Evolutionary conservation across 2,113 vertebrate species (phyloP).

Genomic region (Siphamia tubifer): DNA sequence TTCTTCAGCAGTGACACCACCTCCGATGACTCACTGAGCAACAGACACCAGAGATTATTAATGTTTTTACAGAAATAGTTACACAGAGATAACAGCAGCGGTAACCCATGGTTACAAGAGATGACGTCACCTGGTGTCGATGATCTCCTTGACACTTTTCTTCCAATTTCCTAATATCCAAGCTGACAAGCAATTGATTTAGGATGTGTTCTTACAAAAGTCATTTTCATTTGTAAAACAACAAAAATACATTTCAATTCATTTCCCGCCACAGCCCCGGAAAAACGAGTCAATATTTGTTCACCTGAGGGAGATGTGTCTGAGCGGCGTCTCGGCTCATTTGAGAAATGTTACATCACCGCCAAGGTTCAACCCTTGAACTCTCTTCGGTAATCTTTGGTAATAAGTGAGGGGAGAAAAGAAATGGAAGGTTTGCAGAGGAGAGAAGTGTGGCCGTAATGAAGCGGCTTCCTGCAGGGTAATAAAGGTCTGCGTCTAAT

Average conservation of each 20-base stretch:
- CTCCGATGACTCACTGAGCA: conserved; percentile 71
- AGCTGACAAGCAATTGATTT: conserved; percentile 8
- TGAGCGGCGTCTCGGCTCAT: conserved; percentile 43
- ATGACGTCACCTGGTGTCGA: conserved; percentile 44
- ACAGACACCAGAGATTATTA: conserved; percentile 71
- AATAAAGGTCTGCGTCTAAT: conserved; percentile 72
- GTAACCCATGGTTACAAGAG: conserved; percentile 70
- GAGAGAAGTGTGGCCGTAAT: conserved; percentile 54
- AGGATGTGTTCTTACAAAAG: conserved; percentile 6
- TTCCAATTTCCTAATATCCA: conserved; percentile 43
- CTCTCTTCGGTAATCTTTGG: conserved; percentile 64
- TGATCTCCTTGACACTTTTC: conserved; percentile 38
- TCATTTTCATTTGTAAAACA: conserved; percentile 36
- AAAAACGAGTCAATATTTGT: conserved; percentile 18
- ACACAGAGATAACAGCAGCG: conserved; percentile 59
- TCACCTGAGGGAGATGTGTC: conserved; percentile 27
- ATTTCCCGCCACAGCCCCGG: conserved; percentile 10
- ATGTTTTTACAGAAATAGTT: conserved; percentile 75
- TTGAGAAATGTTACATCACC: conserved; percentile 52
- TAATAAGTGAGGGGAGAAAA: conserved; percentile 42
- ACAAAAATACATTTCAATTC: conserved; percentile 14
- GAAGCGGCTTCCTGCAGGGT: conserved; percentile 65
- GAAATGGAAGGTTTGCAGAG: conserved; percentile 57
- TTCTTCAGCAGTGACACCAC: conserved; percentile 60
- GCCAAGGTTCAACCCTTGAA: conserved; percentile 44